These are phyloP conservation scores for Drosophila nikananu DNA, from an alignment of 1,140 invertebrate species.

Conservation along the genomic window DNA sequence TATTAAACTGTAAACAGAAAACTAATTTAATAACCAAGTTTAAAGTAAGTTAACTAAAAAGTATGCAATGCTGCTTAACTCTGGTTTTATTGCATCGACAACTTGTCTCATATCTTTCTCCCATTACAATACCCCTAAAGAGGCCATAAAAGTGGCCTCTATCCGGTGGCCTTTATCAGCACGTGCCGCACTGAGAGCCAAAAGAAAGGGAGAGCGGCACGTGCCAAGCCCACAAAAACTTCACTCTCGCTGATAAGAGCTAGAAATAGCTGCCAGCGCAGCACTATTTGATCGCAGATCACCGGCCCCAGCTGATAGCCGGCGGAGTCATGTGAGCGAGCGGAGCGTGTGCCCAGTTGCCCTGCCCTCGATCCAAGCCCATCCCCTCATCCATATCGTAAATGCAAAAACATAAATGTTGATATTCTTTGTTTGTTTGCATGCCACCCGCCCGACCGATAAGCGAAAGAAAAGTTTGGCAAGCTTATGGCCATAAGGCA, in stretches of 20 bases:
- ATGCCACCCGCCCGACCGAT: constrained; percentile 19
- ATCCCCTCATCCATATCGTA: constrained; percentile 33
- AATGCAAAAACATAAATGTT: constrained; percentile 63
- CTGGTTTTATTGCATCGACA: neutral
- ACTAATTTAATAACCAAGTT: too few species aligned
- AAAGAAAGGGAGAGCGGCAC: constrained; percentile 47
- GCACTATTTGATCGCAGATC: constrained; percentile 50
- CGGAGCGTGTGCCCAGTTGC: constrained; percentile 16
- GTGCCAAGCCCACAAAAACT: constrained; percentile 35
- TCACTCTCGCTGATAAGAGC: constrained; percentile 27
- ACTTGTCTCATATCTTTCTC: neutral
- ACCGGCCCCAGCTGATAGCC: constrained; percentile 35
- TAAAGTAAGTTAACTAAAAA: neutral
- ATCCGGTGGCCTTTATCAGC: constrained; percentile 4
- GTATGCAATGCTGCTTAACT: neutral
- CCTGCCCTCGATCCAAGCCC: neutral
- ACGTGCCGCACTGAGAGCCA: constrained; percentile 11
- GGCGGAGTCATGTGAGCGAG: constrained; percentile 45
- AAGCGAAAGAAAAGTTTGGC: constrained; percentile 35
- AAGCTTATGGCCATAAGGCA: constrained; percentile 15
- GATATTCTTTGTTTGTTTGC: constrained; percentile 55
- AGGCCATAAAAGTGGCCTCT: constrained; percentile 1
- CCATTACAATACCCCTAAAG: neutral
- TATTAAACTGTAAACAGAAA: neutral
- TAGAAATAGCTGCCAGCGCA: constrained; percentile 23